These are phyloP conservation scores for Anguilla rostrata DNA, from an alignment of 2,113 vertebrate species.

Conservation along the genomic window DNA sequence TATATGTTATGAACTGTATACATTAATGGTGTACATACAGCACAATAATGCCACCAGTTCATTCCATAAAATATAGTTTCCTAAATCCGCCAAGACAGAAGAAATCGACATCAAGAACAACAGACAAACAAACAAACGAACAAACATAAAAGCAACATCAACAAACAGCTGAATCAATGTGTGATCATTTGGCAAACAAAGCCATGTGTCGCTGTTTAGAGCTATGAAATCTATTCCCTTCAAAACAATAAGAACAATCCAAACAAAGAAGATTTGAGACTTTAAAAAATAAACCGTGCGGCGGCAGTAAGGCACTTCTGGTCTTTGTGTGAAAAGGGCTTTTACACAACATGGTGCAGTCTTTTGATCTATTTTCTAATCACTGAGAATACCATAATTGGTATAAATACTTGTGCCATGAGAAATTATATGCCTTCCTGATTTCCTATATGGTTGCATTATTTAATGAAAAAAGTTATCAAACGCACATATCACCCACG, in stretches of 20 bases:
- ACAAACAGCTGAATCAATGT: background rate
- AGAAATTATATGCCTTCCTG: too few species aligned
- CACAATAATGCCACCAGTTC: background rate
- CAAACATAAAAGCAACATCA: background rate
- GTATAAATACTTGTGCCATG: too few species aligned
- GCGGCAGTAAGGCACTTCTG: background rate
- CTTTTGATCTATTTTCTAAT: slow-evolving; percentile 58
- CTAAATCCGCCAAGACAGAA: background rate
- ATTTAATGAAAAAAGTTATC: too few species aligned
- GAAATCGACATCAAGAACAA: background rate
- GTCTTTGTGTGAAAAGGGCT: background rate
- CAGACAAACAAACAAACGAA: background rate
- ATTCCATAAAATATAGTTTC: background rate
- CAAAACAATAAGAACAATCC: background rate
- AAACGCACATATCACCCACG: too few species aligned
- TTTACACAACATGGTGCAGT: slow-evolving; percentile 61
- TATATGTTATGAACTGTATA: too few species aligned
- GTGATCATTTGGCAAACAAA: background rate
- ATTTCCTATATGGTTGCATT: too few species aligned
- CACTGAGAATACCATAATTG: slow-evolving; percentile 47
- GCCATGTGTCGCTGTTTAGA: background rate
- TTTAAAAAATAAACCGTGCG: background rate
- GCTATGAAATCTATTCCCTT: background rate
- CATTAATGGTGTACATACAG: background rate
- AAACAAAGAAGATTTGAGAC: background rate